Conservation (phyloP, 1,140 invertebrate genomes). For the Formica selysi region DNA sequence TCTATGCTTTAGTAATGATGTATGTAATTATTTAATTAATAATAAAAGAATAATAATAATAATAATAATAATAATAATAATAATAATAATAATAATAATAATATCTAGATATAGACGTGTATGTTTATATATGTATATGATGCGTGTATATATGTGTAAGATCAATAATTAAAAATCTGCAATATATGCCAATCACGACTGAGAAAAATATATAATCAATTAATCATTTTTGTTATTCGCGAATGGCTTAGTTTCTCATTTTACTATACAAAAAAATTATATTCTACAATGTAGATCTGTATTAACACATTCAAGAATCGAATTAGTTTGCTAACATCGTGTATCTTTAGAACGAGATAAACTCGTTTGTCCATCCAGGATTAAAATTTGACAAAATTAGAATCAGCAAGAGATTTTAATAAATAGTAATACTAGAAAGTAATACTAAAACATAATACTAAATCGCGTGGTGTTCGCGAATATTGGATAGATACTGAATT, state of each 20-base stretch:
- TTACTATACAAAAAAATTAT: conserved; percentile 66
- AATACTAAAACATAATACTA: conserved; percentile 45
- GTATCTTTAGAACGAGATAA: background rate
- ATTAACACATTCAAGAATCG: background rate
- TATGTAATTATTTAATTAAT: conserved; percentile 69
- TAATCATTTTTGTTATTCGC: conserved; percentile 78
- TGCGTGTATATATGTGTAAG: conserved; percentile 25
- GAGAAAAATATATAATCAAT: conserved; percentile 81
- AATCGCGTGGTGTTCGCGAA: conserved; percentile 24
- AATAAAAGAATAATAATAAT: conserved; percentile 19
- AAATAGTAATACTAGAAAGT: conserved; percentile 17
- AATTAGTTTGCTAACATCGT: conserved; percentile 5
- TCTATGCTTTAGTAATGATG: conserved; percentile 68
- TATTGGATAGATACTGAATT: conserved; percentile 33
- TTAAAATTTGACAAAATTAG: background rate
- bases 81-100: conserved; percentile 66
- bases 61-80: conserved; percentile 67
- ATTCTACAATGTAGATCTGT: conserved; percentile 53
- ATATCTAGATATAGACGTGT: conserved; percentile 25
- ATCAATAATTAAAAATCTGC: conserved; percentile 68
- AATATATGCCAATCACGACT: conserved; percentile 67
- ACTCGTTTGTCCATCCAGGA: background rate
- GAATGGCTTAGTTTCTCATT: conserved; percentile 60
- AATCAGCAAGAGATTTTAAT: background rate
- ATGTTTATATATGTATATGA: background rate